Percentiles rank a stretch among this genome's conserved stretches.
These are phyloP conservation scores for Florisuga fusca DNA, from an alignment of 2,797 vertebrate genomes.

Conservation along the genomic window DNA sequence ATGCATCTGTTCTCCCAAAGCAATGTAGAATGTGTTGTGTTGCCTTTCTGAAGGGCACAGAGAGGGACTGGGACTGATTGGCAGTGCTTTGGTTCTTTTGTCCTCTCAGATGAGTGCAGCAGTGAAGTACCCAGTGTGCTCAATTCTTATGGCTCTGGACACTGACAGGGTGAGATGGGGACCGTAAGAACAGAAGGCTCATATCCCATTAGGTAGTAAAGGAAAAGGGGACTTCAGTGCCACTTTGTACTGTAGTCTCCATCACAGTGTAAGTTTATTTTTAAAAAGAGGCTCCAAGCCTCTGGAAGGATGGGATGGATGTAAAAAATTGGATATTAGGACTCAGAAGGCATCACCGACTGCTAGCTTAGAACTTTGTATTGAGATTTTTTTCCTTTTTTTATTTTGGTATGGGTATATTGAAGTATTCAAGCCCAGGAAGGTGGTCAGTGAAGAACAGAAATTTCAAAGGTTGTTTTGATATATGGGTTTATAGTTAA, in stretches of 20 bases:
- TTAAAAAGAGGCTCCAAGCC: neutral
- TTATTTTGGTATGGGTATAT: neutral
- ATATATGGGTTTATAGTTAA: neutral
- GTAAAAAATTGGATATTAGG: neutral
- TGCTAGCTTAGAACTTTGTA: neutral
- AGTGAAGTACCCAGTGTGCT: neutral
- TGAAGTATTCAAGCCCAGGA: neutral
- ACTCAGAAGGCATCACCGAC: neutral
- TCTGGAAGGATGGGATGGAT: neutral
- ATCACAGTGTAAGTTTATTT: neutral
- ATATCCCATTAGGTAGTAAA: neutral
- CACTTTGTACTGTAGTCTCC: neutral
- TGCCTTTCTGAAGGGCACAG: neutral
- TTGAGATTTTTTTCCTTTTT: rapidly evolving
- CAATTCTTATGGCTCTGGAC: neutral
- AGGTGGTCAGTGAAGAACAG: neutral
- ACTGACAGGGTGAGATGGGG: too few species aligned
- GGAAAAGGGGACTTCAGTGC: neutral
- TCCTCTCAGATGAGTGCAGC: neutral
- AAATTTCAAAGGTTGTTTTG: neutral
- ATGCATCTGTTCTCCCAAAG: neutral
- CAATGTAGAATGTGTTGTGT: neutral
- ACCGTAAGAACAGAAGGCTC: neutral
- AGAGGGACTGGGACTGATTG: neutral
- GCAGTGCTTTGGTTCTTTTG: neutral